phyloP scores from a whole-genome alignment of 1,140 invertebrate species.

The Leptopilina boulardi region DNA sequence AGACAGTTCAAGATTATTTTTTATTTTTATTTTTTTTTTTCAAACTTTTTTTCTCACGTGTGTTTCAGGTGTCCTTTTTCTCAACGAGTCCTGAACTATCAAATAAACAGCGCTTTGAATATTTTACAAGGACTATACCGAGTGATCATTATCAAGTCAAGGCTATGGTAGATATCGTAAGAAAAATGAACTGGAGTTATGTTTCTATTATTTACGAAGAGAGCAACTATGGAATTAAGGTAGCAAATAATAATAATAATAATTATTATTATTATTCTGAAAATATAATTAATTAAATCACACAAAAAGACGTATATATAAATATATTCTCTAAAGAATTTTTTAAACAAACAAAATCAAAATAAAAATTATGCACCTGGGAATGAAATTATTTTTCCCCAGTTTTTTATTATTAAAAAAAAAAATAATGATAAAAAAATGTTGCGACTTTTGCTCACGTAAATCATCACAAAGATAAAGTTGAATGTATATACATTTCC shows the following conservation, averaged over 20 bases:
- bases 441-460: too few relatives aligned
- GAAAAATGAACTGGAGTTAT: conserved; percentile 92
- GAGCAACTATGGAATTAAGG: conserved; percentile 97
- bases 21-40: background rate
- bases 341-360: too few relatives aligned
- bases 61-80: conserved; percentile 93
- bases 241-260: conserved; percentile 67
- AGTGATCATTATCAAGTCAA: conserved; percentile 96
- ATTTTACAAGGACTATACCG: conserved; percentile 95
- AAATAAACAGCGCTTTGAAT: conserved; percentile 96
- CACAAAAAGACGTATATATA: too few relatives aligned
- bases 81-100: conserved; percentile 96
- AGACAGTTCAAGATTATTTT: conserved; percentile 3
- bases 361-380: too few relatives aligned
- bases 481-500: too few relatives aligned
- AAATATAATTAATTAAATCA: too few relatives aligned
- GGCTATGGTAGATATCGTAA: conserved; percentile 96
- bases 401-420: too few relatives aligned
- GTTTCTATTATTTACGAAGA: conserved; percentile 97
- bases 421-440: too few relatives aligned
- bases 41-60: background rate
- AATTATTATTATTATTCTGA: background rate
- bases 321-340: too few relatives aligned
- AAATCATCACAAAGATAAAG: too few relatives aligned
- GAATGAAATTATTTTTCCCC: too few relatives aligned